Conservation (phyloP, 2,888 invertebrate genomes). For the Drosophila leonis region DNA sequence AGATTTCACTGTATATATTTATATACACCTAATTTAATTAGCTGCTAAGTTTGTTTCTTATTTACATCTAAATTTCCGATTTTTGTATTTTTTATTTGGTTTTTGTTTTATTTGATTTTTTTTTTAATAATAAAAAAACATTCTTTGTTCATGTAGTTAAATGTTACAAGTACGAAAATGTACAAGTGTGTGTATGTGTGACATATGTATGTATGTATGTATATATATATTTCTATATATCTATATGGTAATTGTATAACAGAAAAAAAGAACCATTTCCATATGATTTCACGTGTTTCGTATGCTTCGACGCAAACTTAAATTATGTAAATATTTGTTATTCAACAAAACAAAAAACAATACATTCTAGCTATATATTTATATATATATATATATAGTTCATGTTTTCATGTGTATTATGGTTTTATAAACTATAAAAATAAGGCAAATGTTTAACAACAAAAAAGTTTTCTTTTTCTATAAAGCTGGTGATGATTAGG, state of each 20-base stretch:
- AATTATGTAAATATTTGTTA: constrained; percentile 46
- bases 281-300: constrained; percentile 20
- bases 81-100: constrained; percentile 42
- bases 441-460: constrained; percentile 66
- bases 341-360: constrained; percentile 61
- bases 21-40: constrained; percentile 19
- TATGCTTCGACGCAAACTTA: constrained; percentile 53
- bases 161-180: constrained; percentile 49
- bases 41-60: constrained; percentile 17
- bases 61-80: constrained; percentile 13
- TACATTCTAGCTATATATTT: constrained; percentile 32
- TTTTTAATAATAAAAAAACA: constrained; percentile 74
- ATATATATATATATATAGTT: constrained; percentile 30
- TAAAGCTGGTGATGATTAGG: constrained; percentile 49
- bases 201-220: constrained; percentile 34
- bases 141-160: constrained; percentile 72
- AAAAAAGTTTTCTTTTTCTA: constrained; percentile 27
- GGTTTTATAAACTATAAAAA: constrained; percentile 70
- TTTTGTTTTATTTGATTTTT: constrained; percentile 65
- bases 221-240: constrained; percentile 55
- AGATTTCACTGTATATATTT: constrained; percentile 2
- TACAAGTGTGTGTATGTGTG: constrained; percentile 40
- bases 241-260: constrained; percentile 74
- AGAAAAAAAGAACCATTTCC: constrained; percentile 64
- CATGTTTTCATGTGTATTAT: constrained; percentile 30